Evolutionary conservation across 2,888 invertebrate genomes (phyloP).

Genomic region (Ramazzottius varieornatus): DNA sequence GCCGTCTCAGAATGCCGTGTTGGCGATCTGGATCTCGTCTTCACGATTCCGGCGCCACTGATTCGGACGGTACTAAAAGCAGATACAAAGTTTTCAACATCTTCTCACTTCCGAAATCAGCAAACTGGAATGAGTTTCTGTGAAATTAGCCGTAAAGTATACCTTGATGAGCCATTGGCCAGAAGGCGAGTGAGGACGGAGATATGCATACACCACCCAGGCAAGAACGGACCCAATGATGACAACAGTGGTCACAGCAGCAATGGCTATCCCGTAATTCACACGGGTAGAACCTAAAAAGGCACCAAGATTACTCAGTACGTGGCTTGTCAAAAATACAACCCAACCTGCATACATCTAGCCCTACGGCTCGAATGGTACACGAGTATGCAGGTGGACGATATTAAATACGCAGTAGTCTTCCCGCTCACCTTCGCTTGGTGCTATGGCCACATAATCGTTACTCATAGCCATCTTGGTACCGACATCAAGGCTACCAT

Average conservation of each 20-base stretch:
- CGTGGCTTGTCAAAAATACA: too few relatives aligned
- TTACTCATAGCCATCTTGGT: too few relatives aligned
- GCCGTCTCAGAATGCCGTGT: neutral
- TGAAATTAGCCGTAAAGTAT: neutral
- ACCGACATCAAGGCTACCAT: too few relatives aligned
- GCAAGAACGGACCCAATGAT: neutral
- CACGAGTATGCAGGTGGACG: too few relatives aligned
- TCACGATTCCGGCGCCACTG: neutral
- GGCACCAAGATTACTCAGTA: too few relatives aligned
- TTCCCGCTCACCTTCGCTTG: too few relatives aligned
- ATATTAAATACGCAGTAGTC: too few relatives aligned
- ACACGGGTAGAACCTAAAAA: neutral
- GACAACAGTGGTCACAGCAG: neutral
- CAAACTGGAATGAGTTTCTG: neutral
- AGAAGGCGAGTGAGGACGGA: neutral
- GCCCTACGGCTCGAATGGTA: too few relatives aligned
- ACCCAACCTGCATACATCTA: too few relatives aligned
- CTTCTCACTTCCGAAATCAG: too few relatives aligned
- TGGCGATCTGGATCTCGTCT: neutral
- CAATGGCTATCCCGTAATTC: neutral
- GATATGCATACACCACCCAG: neutral
- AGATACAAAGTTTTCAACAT: neutral
- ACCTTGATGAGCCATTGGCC: slow-evolving; percentile 1
- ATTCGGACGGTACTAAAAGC: neutral
- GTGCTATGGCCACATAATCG: too few relatives aligned